Conservation (phyloP, 1,140 invertebrate species). For the Rhagoletis zephyria region DNA sequence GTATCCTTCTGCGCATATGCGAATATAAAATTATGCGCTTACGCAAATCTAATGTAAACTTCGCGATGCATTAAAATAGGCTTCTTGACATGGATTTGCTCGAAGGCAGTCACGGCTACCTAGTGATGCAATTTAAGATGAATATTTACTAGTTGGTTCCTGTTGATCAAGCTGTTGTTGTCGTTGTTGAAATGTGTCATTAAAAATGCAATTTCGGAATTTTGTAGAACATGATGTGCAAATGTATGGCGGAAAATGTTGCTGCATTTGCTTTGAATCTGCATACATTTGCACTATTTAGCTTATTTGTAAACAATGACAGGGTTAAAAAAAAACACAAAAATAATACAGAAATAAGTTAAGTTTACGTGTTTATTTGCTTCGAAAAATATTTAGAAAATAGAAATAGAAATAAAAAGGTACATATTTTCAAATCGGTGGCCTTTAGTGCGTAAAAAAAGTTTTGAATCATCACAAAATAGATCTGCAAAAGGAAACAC, state of each 20-base stretch:
- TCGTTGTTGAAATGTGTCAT: background rate
- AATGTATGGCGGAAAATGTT: background rate
- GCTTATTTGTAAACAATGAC: background rate
- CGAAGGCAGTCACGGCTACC: background rate
- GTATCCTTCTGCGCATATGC: background rate
- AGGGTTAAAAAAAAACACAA: background rate
- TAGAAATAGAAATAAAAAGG: background rate
- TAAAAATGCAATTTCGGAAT: background rate
- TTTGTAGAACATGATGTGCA: background rate
- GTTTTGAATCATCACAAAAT: too few species aligned
- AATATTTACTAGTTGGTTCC: slow-evolving; percentile 15
- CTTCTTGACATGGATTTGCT: background rate
- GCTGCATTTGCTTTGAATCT: background rate
- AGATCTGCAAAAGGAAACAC: too few species aligned
- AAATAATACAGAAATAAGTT: too few species aligned
- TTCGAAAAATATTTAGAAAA: too few species aligned
- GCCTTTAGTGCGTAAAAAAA: too few species aligned
- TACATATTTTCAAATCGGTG: too few species aligned
- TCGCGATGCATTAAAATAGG: background rate
- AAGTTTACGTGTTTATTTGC: background rate
- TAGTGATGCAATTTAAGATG: background rate
- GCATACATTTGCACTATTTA: background rate
- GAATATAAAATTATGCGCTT: slow-evolving; percentile 1
- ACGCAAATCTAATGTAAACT: background rate
- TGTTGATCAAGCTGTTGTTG: background rate